These are phyloP conservation scores for Catotricha subobsoleta DNA, from an alignment of 2,888 invertebrate species.

Conservation along the genomic window DNA sequence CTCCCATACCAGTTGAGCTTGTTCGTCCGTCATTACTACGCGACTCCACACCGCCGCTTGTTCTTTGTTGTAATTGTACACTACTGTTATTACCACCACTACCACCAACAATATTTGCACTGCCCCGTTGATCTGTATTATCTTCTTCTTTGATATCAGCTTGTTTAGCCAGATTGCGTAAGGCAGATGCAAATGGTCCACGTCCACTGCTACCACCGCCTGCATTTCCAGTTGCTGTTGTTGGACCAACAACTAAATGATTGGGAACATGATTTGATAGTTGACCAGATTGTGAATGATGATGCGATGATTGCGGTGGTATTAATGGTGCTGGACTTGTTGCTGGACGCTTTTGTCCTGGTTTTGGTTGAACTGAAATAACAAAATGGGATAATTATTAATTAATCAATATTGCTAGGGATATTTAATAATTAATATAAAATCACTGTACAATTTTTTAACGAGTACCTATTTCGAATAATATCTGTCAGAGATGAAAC, in stretches of 20 bases:
- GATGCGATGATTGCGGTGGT: slow-evolving; percentile 16
- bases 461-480: no score
- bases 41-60: slow-evolving; percentile 11
- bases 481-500: no score
- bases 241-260: slow-evolving; percentile 15
- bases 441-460: no score
- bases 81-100: slow-evolving; percentile 10
- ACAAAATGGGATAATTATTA: background rate
- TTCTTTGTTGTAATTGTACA: slow-evolving; percentile 1
- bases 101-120: slow-evolving; percentile 13
- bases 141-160: slow-evolving; percentile 61
- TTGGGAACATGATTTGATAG: slow-evolving; percentile 15
- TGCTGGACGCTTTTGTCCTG: slow-evolving; percentile 27
- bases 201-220: slow-evolving; percentile 31
- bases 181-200: slow-evolving; percentile 76
- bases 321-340: slow-evolving; percentile 28
- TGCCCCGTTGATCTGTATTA: slow-evolving; percentile 14
- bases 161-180: slow-evolving; percentile 80
- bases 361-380: slow-evolving; percentile 26
- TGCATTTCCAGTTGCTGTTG: slow-evolving; percentile 6
- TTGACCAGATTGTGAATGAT: slow-evolving; percentile 16
- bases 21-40: slow-evolving; percentile 7
- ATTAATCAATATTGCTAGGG: no score
- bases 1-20: background rate
- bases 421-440: no score